phyloP scores from a whole-genome alignment of 2,113 vertebrate genomes.

The Axis porcinus region DNA sequence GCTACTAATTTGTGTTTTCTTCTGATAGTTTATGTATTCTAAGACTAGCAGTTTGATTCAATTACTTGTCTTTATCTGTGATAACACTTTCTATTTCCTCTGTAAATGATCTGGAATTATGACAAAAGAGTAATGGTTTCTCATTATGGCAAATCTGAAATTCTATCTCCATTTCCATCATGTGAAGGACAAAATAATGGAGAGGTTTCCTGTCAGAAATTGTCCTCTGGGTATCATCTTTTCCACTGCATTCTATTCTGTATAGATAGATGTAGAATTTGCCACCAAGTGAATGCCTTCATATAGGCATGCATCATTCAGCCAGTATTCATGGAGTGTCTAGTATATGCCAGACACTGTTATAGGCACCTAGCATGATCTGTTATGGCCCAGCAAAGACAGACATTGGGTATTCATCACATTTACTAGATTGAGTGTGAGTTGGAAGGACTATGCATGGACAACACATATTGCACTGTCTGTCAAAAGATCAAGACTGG shows the following conservation, averaged over 20 bases:
- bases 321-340: not conserved
- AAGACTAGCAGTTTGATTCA: not conserved
- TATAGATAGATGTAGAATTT: not conserved
- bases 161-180: not conserved
- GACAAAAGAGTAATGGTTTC: not conserved
- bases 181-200: not conserved
- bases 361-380: not conserved
- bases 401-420: not conserved
- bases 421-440: not conserved
- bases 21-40: not conserved
- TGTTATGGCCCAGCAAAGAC: not conserved
- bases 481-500: slow-evolving; percentile 13
- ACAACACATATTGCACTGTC: not conserved
- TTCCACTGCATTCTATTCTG: not conserved
- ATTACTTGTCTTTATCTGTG: not conserved
- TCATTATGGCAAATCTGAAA: not conserved
- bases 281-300: not conserved
- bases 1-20: not conserved
- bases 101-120: not conserved
- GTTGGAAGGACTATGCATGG: not conserved
- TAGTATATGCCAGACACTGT: not conserved
- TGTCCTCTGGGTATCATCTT: not conserved
- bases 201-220: not conserved
- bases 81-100: not conserved
- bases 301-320: not conserved